A percentile compares a stretch with the other conserved stretches of the same genome.
These are phyloP conservation scores for Amorpha juglandis DNA, from an alignment of 2,888 invertebrate genomes.

Conservation along the genomic window DNA sequence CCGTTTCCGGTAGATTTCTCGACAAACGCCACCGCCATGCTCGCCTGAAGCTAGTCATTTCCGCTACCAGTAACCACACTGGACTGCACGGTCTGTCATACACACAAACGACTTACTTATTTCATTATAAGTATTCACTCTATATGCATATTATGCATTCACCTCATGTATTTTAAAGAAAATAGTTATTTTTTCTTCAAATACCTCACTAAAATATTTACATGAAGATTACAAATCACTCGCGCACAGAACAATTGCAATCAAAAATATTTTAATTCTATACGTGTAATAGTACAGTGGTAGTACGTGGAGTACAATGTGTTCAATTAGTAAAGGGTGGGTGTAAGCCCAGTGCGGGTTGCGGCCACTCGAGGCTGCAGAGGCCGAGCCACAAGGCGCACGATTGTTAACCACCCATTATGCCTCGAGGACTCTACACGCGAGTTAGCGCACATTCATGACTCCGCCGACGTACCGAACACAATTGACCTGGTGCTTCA, in stretches of 20 bases:
- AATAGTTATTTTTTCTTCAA: too few species aligned
- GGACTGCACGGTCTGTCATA: background rate
- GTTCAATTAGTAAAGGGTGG: constrained; percentile 58
- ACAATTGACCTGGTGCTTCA: constrained; percentile 20
- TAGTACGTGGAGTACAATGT: constrained; percentile 42
- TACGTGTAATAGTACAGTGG: background rate
- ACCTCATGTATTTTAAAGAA: too few species aligned
- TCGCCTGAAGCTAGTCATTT: constrained; percentile 58
- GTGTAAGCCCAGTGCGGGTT: constrained; percentile 49
- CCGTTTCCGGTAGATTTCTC: constrained; percentile 51
- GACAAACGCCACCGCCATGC: constrained; percentile 38
- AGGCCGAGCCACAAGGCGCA: constrained; percentile 50
- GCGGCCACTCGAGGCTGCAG: constrained; percentile 38
- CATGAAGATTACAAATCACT: too few species aligned
- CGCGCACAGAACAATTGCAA: too few species aligned
- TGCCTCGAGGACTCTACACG: constrained; percentile 54
- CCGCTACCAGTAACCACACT: constrained; percentile 43
- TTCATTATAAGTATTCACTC: background rate
- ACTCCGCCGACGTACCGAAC: constrained; percentile 27
- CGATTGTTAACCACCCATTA: constrained; percentile 72
- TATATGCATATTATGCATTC: too few species aligned
- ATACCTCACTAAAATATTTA: too few species aligned
- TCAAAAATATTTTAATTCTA: background rate
- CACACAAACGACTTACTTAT: background rate
- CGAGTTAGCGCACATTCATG: constrained; percentile 50